Evolutionary conservation across 2,888 invertebrate species (phyloP), one percentile per base, ranked within the genome.

Genomic region (Campaea margaritaria): DNA sequence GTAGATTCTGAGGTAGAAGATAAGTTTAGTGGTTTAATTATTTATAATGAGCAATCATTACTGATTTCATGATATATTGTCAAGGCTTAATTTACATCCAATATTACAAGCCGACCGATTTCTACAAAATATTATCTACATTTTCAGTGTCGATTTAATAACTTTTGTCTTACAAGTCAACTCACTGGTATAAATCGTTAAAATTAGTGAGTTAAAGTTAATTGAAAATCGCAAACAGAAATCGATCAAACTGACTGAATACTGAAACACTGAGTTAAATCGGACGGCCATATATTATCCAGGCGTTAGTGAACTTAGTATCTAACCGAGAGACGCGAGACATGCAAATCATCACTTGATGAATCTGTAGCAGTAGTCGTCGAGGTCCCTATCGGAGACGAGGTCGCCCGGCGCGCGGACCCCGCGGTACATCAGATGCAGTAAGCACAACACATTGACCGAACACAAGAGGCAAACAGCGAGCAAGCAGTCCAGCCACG

Each of bases 401-500:
- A 76, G 77, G 54, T 80, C 83, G 48, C 74, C 75, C 62, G 78
- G 72, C 57, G 73, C 75, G 66, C 78, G 88, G 63, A 78, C 71
- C 57, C 74, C 75, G 66, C 78, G 88, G 78, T 94, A 94, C 68
- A 94, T 79, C 70, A 95, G 91, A 91, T 94, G 94, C 85, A 95
- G 79, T 81, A 94, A 93, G 92, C 94, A 94, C 80, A 95, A 88
- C 75, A 94, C 87, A 90, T 95, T 94, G 81, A 95, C 89, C 75
- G 94, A 94, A 87, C 94, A 94, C 88, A 95, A 89, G 69, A 95
- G 92, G 84, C 94, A 93, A 78, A 95, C 89, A 90, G 95, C 95
- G 89, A 95, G 92, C 85, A 95, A 92, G 89, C 95, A 93, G 93
- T 95, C 95, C 86, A 94, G 93, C 93, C 95, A 95, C 94, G 95